phyloP scores from a whole-genome alignment of 2,113 vertebrate genomes.

The Toxotes chatareus region DNA sequence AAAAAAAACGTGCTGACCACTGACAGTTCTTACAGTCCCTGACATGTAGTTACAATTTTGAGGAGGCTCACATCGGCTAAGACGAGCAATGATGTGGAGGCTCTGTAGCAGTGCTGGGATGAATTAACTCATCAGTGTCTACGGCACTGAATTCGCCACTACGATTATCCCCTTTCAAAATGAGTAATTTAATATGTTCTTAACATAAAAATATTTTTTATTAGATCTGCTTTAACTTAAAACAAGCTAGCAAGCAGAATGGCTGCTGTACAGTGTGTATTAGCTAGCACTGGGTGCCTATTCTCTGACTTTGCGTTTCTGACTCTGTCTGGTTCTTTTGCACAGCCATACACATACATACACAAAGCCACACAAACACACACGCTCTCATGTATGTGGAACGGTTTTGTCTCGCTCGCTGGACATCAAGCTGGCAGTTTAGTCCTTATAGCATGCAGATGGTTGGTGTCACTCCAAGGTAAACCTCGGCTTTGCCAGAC shows the following conservation, averaged over 20 bases:
- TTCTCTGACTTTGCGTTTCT: constrained; percentile 36
- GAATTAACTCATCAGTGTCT: not conserved
- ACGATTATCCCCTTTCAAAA: not conserved
- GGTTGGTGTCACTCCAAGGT: constrained; percentile 79
- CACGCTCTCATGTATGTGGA: constrained; percentile 58
- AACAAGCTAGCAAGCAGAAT: not conserved
- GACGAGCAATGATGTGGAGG: not conserved
- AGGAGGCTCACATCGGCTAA: not conserved
- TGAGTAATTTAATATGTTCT: not conserved
- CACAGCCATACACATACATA: constrained; percentile 26
- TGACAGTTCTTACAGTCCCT: not conserved
- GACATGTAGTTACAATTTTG: not conserved
- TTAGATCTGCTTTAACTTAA: not conserved
- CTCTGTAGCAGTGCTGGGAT: not conserved
- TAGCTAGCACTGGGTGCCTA: not conserved
- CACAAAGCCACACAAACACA: constrained; percentile 53
- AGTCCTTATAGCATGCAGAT: constrained; percentile 76
- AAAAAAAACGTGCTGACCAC: not conserved
- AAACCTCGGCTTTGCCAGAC: constrained; percentile 73
- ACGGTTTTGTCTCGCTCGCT: constrained; percentile 70
- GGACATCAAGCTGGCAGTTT: constrained; percentile 74
- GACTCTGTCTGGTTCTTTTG: constrained; percentile 55
- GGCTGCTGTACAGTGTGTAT: constrained; percentile 1
- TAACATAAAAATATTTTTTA: not conserved
- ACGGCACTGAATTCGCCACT: not conserved